Conservation (phyloP, 1,140 invertebrate species). For the Drosophila pandora region DNA sequence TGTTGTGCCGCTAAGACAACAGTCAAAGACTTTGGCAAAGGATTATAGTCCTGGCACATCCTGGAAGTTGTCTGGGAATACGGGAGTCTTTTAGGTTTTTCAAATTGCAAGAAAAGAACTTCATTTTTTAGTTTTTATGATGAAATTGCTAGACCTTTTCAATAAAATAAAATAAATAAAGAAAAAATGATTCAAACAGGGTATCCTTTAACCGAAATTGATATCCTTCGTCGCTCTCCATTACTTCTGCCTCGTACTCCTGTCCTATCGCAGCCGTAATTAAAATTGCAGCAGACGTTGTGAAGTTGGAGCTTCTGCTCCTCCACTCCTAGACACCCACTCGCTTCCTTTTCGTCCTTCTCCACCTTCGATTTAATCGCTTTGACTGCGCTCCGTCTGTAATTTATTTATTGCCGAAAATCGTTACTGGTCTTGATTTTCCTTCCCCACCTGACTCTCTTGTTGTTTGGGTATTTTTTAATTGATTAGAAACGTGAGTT, state of each 20-base stretch:
- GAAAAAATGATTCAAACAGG: neutral
- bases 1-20: constrained; percentile 46
- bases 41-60: constrained; percentile 39
- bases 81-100: neutral
- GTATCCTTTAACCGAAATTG: neutral
- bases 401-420: constrained; percentile 57
- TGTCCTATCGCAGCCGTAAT: constrained; percentile 45
- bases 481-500: constrained; percentile 55
- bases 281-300: constrained; percentile 51
- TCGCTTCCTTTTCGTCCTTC: neutral
- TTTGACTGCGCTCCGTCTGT: constrained; percentile 30
- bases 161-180: no score
- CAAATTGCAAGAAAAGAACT: neutral
- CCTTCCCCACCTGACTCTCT: neutral
- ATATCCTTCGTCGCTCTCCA: neutral
- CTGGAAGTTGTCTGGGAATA: neutral
- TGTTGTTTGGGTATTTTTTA: constrained; percentile 30
- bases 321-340: neutral
- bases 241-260: constrained; percentile 13
- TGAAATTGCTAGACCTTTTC: no score
- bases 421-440: constrained; percentile 36
- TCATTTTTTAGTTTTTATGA: neutral
- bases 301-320: constrained; percentile 15
- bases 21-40: constrained; percentile 57
- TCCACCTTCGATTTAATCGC: constrained; percentile 23